Percentiles rank a stretch among this genome's conserved stretches.
phyloP scores from a whole-genome alignment of 2,113 vertebrate species.

The Tachuris rubrigastra region DNA sequence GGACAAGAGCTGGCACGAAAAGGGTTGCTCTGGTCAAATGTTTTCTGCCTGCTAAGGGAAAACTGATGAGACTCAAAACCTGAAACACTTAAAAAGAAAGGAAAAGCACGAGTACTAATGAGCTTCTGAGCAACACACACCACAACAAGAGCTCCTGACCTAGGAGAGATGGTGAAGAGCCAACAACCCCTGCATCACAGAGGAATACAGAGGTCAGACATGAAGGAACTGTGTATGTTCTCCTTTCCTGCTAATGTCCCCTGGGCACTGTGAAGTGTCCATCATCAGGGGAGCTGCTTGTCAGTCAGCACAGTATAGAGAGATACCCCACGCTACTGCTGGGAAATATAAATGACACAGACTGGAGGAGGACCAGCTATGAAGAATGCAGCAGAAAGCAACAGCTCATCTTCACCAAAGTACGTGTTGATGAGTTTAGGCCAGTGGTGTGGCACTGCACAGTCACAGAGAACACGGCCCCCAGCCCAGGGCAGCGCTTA shows the following conservation, averaged over 20 bases:
- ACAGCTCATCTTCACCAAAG: background rate
- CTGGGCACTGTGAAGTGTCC: rapidly evolving
- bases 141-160: background rate
- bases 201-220: background rate
- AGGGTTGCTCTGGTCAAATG: background rate
- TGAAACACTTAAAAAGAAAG: background rate
- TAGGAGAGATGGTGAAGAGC: background rate
- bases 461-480: background rate
- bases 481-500: background rate
- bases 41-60: background rate
- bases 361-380: background rate
- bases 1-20: background rate
- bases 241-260: background rate
- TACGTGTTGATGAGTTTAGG: background rate
- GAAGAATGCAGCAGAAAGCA: background rate
- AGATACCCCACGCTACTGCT: background rate
- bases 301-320: background rate
- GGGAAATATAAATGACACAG: background rate
- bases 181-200: rapidly evolving
- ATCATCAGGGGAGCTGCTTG: background rate
- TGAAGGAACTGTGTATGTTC: rapidly evolving
- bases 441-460: background rate
- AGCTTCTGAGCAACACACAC: background rate
- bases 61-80: background rate
- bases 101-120: background rate